Evolutionary conservation across 2,888 invertebrate species (phyloP).

Genomic region (Bombylius major): DNA sequence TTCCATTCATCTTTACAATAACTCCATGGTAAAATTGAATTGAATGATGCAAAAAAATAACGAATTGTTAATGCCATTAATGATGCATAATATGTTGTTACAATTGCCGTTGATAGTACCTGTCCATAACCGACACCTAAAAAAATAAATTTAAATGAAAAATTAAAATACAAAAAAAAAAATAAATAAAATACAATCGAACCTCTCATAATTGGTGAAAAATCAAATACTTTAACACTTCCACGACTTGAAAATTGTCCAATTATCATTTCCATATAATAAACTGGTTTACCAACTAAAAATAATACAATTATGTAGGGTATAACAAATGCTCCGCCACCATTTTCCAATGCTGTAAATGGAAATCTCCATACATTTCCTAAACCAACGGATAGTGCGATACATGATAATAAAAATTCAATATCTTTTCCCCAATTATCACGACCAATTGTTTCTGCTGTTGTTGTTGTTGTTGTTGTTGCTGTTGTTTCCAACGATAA

Average conservation of each 20-base stretch:
- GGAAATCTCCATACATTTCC: conserved; percentile 58
- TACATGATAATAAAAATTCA: conserved; percentile 51
- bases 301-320: conserved; percentile 51
- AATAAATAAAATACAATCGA: conserved; percentile 7
- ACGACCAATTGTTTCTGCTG: conserved; percentile 3
- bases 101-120: conserved; percentile 40
- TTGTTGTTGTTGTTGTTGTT: neutral
- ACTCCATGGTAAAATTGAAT: conserved; percentile 48
- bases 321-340: conserved; percentile 53
- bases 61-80: conserved; percentile 52
- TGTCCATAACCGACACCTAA: conserved; percentile 46
- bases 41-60: conserved; percentile 50
- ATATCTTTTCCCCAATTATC: conserved; percentile 46
- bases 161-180: neutral
- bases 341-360: conserved; percentile 50
- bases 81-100: conserved; percentile 52
- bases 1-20: conserved; percentile 44
- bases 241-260: conserved; percentile 62
- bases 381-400: conserved; percentile 47
- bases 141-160: neutral
- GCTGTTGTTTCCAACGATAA: neutral
- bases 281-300: conserved; percentile 53
- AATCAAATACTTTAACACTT: conserved; percentile 50
- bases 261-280: conserved; percentile 58
- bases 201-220: conserved; percentile 58